phyloP scores from a whole-genome alignment of 2,113 vertebrate genomes.

The Malurus cyaneus region DNA sequence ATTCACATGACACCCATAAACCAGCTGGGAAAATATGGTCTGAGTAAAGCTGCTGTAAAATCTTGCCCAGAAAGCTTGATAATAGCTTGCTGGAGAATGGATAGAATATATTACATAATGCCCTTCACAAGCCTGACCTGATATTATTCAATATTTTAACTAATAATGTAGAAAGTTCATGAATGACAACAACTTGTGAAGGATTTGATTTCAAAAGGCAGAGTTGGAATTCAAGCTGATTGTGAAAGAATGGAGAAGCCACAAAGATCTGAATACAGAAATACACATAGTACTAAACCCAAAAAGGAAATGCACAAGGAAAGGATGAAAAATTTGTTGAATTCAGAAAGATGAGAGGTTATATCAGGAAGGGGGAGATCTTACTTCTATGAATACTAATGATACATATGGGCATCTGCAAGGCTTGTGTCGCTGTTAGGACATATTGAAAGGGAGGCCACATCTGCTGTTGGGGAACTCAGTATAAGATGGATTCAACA shows the following conservation, averaged over 20 bases:
- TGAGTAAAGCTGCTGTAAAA: slow-evolving; percentile 1
- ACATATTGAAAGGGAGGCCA: background rate
- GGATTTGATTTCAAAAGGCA: background rate
- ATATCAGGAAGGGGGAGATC: background rate
- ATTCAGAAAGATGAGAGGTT: background rate
- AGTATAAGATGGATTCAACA: background rate
- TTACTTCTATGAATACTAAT: background rate
- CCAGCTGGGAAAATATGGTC: background rate
- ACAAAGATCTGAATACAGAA: background rate
- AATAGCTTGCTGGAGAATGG: background rate
- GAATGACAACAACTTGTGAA: background rate
- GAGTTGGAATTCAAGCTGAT: background rate
- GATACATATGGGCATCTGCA: background rate
- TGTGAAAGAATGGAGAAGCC: background rate
- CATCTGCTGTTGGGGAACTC: background rate
- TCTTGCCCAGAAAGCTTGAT: background rate
- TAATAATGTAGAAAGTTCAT: background rate
- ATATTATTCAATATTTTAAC: background rate
- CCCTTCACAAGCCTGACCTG: slow-evolving; percentile 8
- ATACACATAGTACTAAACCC: background rate
- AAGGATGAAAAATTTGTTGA: background rate
- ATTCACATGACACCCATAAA: slow-evolving; percentile 20
- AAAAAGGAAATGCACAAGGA: background rate
- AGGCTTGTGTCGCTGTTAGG: background rate
- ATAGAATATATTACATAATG: background rate